These are phyloP conservation scores for Plebejus argus DNA, from an alignment of 2,888 invertebrate species.

Conservation along the genomic window DNA sequence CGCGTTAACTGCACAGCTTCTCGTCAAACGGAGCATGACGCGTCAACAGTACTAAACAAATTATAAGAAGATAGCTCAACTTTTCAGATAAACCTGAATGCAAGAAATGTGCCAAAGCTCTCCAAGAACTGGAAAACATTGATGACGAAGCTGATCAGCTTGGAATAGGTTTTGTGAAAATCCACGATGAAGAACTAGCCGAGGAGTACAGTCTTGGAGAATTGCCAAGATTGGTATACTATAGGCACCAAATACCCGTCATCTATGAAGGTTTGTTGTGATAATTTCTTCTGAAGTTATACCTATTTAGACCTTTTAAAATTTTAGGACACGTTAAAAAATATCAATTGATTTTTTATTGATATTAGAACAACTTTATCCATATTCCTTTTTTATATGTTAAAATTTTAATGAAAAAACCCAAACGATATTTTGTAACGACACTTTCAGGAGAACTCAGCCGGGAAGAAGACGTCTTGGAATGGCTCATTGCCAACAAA, in stretches of 20 bases:
- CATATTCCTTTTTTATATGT: too few relatives aligned
- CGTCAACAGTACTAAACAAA: neutral
- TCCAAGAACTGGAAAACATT: slow-evolving; percentile 95
- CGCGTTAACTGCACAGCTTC: slow-evolving; percentile 75
- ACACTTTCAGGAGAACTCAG: slow-evolving; percentile 87
- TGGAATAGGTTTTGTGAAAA: slow-evolving; percentile 96
- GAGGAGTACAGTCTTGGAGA: slow-evolving; percentile 95
- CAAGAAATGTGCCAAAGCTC: slow-evolving; percentile 94
- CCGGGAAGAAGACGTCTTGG: slow-evolving; percentile 94
- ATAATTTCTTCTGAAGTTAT: slow-evolving; percentile 44
- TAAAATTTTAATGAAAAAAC: neutral
- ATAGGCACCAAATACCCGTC: slow-evolving; percentile 95
- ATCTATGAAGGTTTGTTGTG: slow-evolving; percentile 91
- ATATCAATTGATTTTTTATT: too few relatives aligned
- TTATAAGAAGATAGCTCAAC: neutral
- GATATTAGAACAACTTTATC: too few relatives aligned
- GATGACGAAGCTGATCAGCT: slow-evolving; percentile 97
- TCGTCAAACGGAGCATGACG: slow-evolving; percentile 59
- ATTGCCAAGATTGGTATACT: slow-evolving; percentile 94
- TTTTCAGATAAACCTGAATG: slow-evolving; percentile 94
- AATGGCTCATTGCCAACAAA: slow-evolving; percentile 96
- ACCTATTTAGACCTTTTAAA: neutral
- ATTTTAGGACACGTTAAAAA: neutral
- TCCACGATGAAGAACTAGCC: slow-evolving; percentile 93
- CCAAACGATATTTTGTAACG: neutral